A percentile compares a stretch with the other conserved stretches of the same genome.
Conservation (phyloP, 2,113 vertebrate species). For the Xenopus tropicalis region UCB_Xtro_10.0 CM004448.2:124565001-124565500, state of each 20-base stretch:
- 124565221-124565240: slow-evolving; percentile 6
- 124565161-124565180: slow-evolving; percentile 18
- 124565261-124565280: slow-evolving; percentile 5
- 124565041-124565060: no score
- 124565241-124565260: neutral
- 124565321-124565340: slow-evolving; percentile 7
- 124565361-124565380: neutral
- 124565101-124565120: neutral
- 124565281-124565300: neutral
- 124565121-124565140: neutral
- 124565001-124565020: no score
- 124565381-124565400: neutral
- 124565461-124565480: no score
- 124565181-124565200: neutral
- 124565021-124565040: no score
- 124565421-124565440: neutral
- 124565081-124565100: neutral
- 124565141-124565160: slow-evolving; percentile 13
- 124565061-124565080: neutral
- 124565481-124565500: no score
- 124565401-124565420: neutral
- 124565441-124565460: neutral
- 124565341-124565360: neutral
- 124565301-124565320: slow-evolving; percentile 1
- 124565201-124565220: slow-evolving; percentile 6